These are phyloP conservation scores for Barbus barbus DNA, from an alignment of 2,113 vertebrate species.

Conservation along the genomic window DNA sequence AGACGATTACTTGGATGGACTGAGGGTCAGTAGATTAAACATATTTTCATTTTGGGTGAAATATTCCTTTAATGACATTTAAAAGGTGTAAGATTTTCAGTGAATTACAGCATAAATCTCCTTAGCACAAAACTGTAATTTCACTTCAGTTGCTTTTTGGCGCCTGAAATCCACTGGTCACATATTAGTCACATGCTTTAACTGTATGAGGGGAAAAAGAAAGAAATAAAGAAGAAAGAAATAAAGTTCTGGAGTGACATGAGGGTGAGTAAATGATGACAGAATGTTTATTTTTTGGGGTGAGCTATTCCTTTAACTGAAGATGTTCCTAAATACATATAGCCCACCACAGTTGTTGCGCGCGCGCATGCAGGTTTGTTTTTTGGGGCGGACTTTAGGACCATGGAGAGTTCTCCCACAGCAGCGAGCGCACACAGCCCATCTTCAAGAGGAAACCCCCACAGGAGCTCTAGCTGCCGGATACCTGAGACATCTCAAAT, in stretches of 20 bases:
- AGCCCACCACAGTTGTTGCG: not conserved
- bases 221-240: not conserved
- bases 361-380: not conserved
- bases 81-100: not conserved
- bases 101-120: not conserved
- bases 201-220: not conserved
- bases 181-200: not conserved
- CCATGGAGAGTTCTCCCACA: constrained; percentile 39
- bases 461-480: constrained; percentile 45
- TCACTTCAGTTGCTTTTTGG: not conserved
- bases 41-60: not conserved
- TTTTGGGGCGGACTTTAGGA: constrained; percentile 40
- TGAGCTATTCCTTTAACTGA: constrained; percentile 22
- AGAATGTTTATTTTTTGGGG: not conserved
- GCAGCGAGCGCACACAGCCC: constrained; percentile 44
- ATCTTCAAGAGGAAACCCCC: constrained; percentile 37
- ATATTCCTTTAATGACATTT: not conserved
- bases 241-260: not conserved
- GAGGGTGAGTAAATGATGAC: not conserved
- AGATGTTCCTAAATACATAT: not conserved
- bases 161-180: not conserved
- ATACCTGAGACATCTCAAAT: constrained; percentile 45
- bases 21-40: not conserved
- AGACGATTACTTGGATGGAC: not conserved
- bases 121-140: not conserved